Evolutionary conservation across 2,113 vertebrate species (phyloP).

Genomic region (Platichthys flesus): DNA sequence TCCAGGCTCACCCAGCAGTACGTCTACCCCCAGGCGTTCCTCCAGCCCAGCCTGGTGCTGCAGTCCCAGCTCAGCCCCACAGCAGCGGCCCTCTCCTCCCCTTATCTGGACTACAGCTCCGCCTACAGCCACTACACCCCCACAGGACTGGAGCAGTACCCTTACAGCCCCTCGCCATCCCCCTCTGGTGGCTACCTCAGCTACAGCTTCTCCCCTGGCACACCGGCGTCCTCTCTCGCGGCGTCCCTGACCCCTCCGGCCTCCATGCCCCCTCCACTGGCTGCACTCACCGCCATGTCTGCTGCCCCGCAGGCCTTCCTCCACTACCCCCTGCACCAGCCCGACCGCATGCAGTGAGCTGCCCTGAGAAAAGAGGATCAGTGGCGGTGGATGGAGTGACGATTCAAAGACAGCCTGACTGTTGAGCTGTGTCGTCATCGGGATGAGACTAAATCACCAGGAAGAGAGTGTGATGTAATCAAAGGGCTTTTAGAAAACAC

Average conservation of each 20-base stretch:
- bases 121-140: constrained; percentile 90
- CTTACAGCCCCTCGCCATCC: constrained; percentile 90
- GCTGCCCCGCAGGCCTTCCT: constrained; percentile 85
- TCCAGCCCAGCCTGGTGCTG: constrained; percentile 93
- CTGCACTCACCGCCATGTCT: constrained; percentile 79
- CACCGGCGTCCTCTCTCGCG: constrained; percentile 77
- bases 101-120: constrained; percentile 92
- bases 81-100: constrained; percentile 78
- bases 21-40: constrained; percentile 90
- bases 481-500: constrained; percentile 76
- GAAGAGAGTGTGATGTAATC: constrained; percentile 56
- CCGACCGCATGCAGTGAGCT: constrained; percentile 90
- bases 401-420: constrained; percentile 39
- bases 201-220: constrained; percentile 87
- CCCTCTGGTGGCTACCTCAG: constrained; percentile 89
- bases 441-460: constrained; percentile 48
- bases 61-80: constrained; percentile 88
- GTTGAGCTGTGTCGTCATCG: constrained; percentile 66
- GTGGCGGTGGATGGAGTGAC: neutral
- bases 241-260: constrained; percentile 68
- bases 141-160: constrained; percentile 92
- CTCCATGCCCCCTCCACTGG: constrained; percentile 71
- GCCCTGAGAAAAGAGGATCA: neutral
- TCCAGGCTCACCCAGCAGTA: constrained; percentile 91
- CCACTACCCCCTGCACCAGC: constrained; percentile 91